Conservation (phyloP, 2,888 invertebrate species). For the Sympetrum striolatum region DNA sequence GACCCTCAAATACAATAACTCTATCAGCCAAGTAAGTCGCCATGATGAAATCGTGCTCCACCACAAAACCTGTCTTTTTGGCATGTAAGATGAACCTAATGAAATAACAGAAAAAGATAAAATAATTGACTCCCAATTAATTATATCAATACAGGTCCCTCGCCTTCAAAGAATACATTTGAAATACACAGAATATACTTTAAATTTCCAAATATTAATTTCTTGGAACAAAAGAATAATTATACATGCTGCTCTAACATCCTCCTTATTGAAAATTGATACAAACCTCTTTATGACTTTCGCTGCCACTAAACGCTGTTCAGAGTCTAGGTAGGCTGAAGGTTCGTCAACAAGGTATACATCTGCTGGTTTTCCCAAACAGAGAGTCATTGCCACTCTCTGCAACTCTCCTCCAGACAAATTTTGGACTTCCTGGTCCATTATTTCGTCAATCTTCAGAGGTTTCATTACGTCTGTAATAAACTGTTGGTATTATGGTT, state of each 20-base stretch:
- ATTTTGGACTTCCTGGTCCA: conserved; percentile 98
- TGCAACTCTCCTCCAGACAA: conserved; percentile 99
- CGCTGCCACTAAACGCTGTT: conserved; percentile 99
- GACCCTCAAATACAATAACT: conserved; percentile 97
- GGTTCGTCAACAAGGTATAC: conserved; percentile 99
- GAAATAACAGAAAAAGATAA: conserved; percentile 48
- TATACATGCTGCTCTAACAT: too few species aligned
- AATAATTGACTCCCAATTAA: background rate
- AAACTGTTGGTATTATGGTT: conserved; percentile 67
- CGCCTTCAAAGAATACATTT: too few species aligned
- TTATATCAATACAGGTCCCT: background rate
- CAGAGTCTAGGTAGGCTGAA: conserved; percentile 98
- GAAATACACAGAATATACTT: too few species aligned
- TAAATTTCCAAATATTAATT: too few species aligned
- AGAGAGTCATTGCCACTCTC: conserved; percentile 93
- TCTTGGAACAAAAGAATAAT: too few species aligned
- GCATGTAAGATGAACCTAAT: conserved; percentile 93
- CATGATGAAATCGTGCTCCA: conserved; percentile 99
- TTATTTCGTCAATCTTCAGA: conserved; percentile 93
- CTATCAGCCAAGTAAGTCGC: conserved; percentile 98
- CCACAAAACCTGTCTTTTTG: conserved; percentile 98
- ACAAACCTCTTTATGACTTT: conserved; percentile 94
- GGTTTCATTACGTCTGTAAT: conserved; percentile 99
- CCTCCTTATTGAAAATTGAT: too few species aligned
- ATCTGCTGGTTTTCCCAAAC: conserved; percentile 97